Percentiles rank a stretch among this genome's conserved stretches.
Conservation (phyloP, 2,888 invertebrate species). For the Apocheima hispidaria region DNA sequence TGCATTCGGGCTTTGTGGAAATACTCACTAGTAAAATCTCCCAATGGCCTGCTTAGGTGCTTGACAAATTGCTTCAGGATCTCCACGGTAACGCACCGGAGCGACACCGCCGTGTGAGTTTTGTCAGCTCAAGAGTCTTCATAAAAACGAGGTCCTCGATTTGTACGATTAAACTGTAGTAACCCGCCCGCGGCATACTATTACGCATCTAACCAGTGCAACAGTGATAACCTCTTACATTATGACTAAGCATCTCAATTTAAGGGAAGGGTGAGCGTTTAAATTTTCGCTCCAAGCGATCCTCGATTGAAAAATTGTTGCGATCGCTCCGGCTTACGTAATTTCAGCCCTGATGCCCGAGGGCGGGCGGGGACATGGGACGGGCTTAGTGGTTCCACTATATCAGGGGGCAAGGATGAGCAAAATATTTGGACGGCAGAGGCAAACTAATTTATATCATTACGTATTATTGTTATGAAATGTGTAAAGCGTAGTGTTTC, state of each 20-base stretch:
- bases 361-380: constrained; percentile 48
- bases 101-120: too few species aligned
- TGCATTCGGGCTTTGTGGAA: too few species aligned
- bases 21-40: too few species aligned
- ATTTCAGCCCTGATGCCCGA: constrained; percentile 61
- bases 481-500: too few species aligned
- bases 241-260: constrained; percentile 73
- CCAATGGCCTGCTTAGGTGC: too few species aligned
- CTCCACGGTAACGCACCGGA: too few species aligned
- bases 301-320: constrained; percentile 81
- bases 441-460: constrained; percentile 24
- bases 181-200: too few species aligned
- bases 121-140: too few species aligned
- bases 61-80: too few species aligned
- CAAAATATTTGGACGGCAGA: constrained; percentile 43
- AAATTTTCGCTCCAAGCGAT: constrained; percentile 67
- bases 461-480: constrained; percentile 1
- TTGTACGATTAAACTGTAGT: too few species aligned
- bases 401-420: constrained; percentile 27
- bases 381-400: constrained; percentile 34
- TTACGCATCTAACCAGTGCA: background rate
- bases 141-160: too few species aligned
- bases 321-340: constrained; percentile 66
- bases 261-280: constrained; percentile 49
- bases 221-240: constrained; percentile 57